These are phyloP conservation scores for Xylocopa sonorina DNA, from an alignment of 1,140 invertebrate species.

Conservation along the genomic window DNA sequence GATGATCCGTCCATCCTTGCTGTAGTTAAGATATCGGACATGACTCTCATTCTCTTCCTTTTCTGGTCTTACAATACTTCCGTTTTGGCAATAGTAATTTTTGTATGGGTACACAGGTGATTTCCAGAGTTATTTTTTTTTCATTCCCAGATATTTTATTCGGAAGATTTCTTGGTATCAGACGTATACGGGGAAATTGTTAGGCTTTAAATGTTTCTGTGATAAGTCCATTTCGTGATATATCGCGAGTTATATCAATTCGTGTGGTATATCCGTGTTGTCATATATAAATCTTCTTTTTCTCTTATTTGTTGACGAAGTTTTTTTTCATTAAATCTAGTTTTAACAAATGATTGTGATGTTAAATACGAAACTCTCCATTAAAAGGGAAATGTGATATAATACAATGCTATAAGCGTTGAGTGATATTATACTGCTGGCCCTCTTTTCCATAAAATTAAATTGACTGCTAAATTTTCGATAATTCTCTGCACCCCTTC, in stretches of 20 bases:
- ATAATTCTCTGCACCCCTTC: slow-evolving; percentile 1
- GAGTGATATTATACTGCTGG: slow-evolving; percentile 10
- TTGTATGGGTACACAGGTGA: slow-evolving; percentile 77
- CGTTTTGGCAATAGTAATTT: slow-evolving; percentile 59
- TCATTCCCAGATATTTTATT: slow-evolving; percentile 19
- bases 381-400: not conserved
- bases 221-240: slow-evolving; percentile 18
- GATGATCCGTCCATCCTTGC: slow-evolving; percentile 68
- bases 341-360: slow-evolving; percentile 3
- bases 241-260: not conserved
- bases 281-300: not conserved
- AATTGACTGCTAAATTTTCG: not conserved
- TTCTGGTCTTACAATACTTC: slow-evolving; percentile 61
- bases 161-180: slow-evolving; percentile 17
- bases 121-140: slow-evolving; percentile 33
- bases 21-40: slow-evolving; percentile 62
- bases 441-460: not conserved
- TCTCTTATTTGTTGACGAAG: slow-evolving; percentile 15
- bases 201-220: slow-evolving; percentile 11
- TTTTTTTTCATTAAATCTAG: slow-evolving; percentile 13
- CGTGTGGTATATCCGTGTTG: not conserved
- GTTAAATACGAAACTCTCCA: not conserved
- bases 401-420: not conserved
- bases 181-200: not conserved
- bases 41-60: slow-evolving; percentile 67